A percentile compares a stretch with the other conserved stretches of the same genome.
phyloP scores from a whole-genome alignment of 2,888 invertebrate species.

The Strigamia transsilvanica region DNA sequence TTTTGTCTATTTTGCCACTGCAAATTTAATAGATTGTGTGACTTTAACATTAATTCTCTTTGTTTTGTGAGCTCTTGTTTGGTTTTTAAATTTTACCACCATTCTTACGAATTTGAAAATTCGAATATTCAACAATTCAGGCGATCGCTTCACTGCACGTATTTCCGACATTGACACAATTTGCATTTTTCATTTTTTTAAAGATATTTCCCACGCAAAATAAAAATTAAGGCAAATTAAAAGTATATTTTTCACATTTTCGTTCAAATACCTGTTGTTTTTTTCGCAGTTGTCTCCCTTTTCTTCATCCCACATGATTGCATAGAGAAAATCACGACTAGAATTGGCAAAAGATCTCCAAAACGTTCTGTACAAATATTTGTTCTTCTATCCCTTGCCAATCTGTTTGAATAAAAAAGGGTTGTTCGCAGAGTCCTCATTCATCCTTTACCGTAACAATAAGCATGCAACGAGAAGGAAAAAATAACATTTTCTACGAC shows the following conservation, averaged over 20 bases:
- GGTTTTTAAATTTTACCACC: too few species aligned
- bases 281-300: slow-evolving; percentile 27
- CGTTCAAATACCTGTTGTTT: slow-evolving; percentile 1
- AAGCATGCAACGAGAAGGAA: background rate
- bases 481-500: background rate
- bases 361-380: background rate
- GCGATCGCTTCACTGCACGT: background rate
- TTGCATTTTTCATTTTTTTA: background rate
- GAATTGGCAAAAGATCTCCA: background rate
- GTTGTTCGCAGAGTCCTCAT: background rate
- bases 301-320: slow-evolving; percentile 39
- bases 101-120: background rate
- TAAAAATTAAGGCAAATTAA: background rate
- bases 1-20: background rate
- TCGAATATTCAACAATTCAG: background rate
- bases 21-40: background rate
- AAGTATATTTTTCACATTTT: background rate
- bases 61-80: background rate
- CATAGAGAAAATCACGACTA: slow-evolving; percentile 1
- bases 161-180: background rate
- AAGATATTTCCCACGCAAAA: background rate
- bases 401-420: slow-evolving; percentile 18
- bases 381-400: slow-evolving; percentile 2
- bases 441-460: background rate
- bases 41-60: background rate